Evolutionary conservation across 2,113 vertebrate genomes (phyloP), one percentile per base, ranked within the genome.

Genomic region (Prietella phreatophila): DNA sequence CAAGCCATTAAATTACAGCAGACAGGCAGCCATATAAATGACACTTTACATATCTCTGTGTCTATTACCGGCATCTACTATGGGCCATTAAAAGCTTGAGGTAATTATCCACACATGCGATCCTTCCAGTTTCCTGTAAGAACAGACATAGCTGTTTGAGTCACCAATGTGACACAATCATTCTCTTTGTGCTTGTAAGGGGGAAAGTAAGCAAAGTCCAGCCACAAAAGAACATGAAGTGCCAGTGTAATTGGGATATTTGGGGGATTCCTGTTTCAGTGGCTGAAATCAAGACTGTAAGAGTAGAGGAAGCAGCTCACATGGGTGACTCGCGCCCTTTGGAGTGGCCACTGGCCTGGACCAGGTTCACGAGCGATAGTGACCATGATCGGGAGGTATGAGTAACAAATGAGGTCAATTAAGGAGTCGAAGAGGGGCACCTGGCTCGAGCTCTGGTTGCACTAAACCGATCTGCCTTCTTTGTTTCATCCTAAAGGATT

Each of bases 371-470:
- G 92, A 88, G 95, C 94, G 96, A 97, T 96, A 96, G 96, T 94
- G 93, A 95, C 96, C 95, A 76, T 95, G 95, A 97, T 97, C 96
- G 95, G 95, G 95, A 95, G 96, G 96, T 97, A 97, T 97, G 96
- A 95, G 96, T 98, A 97, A 97, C 97, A 98, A 97, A 98, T 97
- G 95, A 97, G 96, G 97, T 97, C 96, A 97, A 98, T 99, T 98
- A 97, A 97, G 96, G 95, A 95, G 96, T 95, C 96, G 92, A 92
- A 93, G 94, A 96, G 94, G 96, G 96, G 96, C 97, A 97, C 96
- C 96, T 97, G 96, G 95, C 94, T 75, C 85, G 93, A 97, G 93
- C 94, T 99, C 95, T 89, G 94, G 96, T 99, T 99, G 94, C 98
- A 96, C 93, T 93, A 95, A 96, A 89, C 94, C 95, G 93, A 96